Conservation (phyloP, 1,140 invertebrate genomes). For the Carposina sasakii region DNA sequence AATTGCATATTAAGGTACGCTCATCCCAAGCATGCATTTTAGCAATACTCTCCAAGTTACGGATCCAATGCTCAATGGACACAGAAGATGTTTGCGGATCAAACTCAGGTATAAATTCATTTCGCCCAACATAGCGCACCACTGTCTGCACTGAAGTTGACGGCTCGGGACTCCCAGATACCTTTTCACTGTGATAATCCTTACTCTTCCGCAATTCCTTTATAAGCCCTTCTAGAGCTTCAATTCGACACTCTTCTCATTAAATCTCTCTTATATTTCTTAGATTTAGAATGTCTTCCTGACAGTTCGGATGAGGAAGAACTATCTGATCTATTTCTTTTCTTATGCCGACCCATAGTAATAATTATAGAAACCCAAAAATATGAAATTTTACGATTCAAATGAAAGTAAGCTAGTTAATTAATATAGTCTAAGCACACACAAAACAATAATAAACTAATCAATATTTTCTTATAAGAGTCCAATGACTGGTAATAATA, state of each 20-base stretch:
- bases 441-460: too few species aligned
- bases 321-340: background rate
- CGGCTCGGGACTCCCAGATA: background rate
- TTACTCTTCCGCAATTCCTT: background rate
- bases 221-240: slow-evolving; percentile 2
- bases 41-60: slow-evolving; percentile 8
- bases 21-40: slow-evolving; percentile 15
- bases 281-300: background rate
- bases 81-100: slow-evolving; percentile 7
- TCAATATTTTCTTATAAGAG: too few species aligned
- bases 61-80: slow-evolving; percentile 11
- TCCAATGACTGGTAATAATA: too few species aligned
- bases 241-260: background rate
- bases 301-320: background rate
- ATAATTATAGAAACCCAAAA: too few species aligned
- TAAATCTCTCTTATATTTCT: background rate
- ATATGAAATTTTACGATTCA: too few species aligned
- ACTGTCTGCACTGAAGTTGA: background rate
- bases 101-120: slow-evolving; percentile 4
- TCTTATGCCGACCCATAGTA: slow-evolving; percentile 4
- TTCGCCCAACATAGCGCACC: background rate
- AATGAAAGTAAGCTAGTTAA: too few species aligned
- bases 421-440: too few species aligned
- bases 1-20: slow-evolving; percentile 8
- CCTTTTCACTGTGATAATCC: background rate